Evolutionary conservation across 2,888 invertebrate species (phyloP), one percentile per base, ranked within the genome.

Genomic region (Cinara cedri): DNA sequence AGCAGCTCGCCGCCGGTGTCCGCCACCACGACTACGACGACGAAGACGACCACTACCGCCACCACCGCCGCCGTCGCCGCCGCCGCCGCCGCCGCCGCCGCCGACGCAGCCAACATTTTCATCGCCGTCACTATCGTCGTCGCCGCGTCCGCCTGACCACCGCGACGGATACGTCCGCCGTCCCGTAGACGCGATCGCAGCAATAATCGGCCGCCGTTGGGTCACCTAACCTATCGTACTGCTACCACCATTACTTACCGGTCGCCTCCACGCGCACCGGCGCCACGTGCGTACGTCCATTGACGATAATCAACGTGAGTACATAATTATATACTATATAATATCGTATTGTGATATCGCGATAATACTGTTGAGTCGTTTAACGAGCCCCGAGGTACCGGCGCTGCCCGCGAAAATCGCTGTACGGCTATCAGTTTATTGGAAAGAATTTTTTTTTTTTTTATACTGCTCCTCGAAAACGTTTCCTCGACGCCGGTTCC

Each of bases 1-100:
- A 71, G 57, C 71, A 71, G 71, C 54, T 70, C 42, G 57, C 71
- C 71, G 26, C 26, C 60, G 42, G 19, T 42, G 55, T n/a, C n/a
- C 57, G 19, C 24, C 10, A n/a, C 42, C 46, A 60, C 60, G 42
- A n/a, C 72, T 19, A 34, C 70, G 14, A 21, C 70, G 4, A 21
- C 34, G 14, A 11, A 26, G 19, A 16, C 51, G 34, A 8, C 34
- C 24, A 9, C 34, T 4, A 3, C 19, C 14, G 14, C 70, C 9
- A 13, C 49, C 9, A 14, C n/a, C 13, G 8, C 44, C 10, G 16
- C 13, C 24, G 10, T 24, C 19, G 11, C 19, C 21, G 13, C 42
- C 9, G 1, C 11, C n/a, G 13, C 54, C 9, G 13, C 26, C 9
- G 19, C 26, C 19, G 8, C 26, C 26, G 16, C 26, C 24, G 19